A percentile compares a stretch with the other conserved stretches of the same genome.
These are phyloP conservation scores for Sandelia bainsii DNA, from an alignment of 2,797 vertebrate species.

Conservation along the genomic window DNA sequence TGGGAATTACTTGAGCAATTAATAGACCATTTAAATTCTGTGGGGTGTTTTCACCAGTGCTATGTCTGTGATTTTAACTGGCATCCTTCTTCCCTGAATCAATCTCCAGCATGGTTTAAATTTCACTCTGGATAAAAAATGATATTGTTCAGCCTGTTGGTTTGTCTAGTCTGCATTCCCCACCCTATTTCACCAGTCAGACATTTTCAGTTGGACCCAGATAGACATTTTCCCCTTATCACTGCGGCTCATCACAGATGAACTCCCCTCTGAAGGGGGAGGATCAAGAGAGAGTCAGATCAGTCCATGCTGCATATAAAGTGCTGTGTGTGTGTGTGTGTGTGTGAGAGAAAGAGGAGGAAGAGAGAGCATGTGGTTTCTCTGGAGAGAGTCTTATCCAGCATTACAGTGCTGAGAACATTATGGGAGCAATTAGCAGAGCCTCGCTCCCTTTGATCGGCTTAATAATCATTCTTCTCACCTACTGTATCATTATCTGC, in stretches of 20 bases:
- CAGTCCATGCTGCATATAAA: conserved; percentile 49
- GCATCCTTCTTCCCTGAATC: neutral
- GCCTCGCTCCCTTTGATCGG: conserved; percentile 62
- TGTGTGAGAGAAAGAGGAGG: neutral
- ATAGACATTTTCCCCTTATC: conserved; percentile 29
- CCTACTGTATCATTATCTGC: conserved; percentile 63
- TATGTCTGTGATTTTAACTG: neutral
- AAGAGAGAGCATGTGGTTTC: conserved; percentile 28
- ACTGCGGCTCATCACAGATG: conserved; percentile 48
- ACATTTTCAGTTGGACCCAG: conserved; percentile 1
- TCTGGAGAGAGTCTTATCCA: conserved; percentile 53
- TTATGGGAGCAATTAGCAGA: conserved; percentile 72
- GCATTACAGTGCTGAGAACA: conserved; percentile 55
- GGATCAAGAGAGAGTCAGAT: conserved; percentile 64
- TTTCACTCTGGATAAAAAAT: conserved; percentile 12
- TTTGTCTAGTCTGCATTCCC: conserved; percentile 1
- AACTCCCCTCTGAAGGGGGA: conserved; percentile 40
- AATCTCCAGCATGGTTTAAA: neutral
- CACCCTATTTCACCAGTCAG: neutral
- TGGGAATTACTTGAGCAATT: neutral
- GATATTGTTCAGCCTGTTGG: neutral
- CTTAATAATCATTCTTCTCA: conserved; percentile 75
- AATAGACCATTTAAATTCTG: neutral
- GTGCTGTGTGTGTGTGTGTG: conserved; percentile 3
- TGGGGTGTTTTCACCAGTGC: neutral